phyloP scores from a whole-genome alignment of 1,140 invertebrate genomes.

The Ceratosolen fusciceps region DNA sequence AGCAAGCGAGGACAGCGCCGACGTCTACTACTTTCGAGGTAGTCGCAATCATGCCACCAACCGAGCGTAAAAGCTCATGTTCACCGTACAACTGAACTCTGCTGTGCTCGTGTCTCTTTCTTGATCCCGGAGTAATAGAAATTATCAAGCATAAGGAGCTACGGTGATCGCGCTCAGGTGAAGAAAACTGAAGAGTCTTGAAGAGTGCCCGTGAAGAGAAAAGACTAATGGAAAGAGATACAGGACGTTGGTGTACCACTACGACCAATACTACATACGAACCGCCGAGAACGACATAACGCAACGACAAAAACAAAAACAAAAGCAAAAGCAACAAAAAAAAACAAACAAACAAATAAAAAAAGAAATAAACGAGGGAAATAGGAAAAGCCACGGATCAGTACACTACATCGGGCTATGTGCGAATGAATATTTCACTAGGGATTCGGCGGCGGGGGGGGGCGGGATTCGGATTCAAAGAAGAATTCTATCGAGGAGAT shows the following conservation, averaged over 20 bases:
- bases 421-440: too few relatives aligned
- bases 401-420: too few relatives aligned
- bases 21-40: conserved; percentile 51
- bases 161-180: too few relatives aligned
- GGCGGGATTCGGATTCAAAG: background rate
- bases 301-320: conserved; percentile 14
- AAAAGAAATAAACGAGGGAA: background rate
- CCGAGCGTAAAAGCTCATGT: conserved; percentile 60
- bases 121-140: background rate
- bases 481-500: background rate
- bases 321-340: background rate
- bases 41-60: conserved; percentile 70
- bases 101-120: background rate
- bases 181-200: background rate
- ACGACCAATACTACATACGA: conserved; percentile 16
- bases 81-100: conserved; percentile 19
- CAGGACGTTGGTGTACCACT: background rate
- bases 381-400: too few relatives aligned
- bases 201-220: background rate
- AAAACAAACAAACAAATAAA: background rate
- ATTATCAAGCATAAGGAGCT: background rate
- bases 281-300: conserved; percentile 10
- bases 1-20: conserved; percentile 55
- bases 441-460: too few relatives aligned
- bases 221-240: background rate